These are phyloP conservation scores for Falco novaeseelandiae DNA, from an alignment of 2,797 vertebrate genomes.

Conservation along the genomic window DNA sequence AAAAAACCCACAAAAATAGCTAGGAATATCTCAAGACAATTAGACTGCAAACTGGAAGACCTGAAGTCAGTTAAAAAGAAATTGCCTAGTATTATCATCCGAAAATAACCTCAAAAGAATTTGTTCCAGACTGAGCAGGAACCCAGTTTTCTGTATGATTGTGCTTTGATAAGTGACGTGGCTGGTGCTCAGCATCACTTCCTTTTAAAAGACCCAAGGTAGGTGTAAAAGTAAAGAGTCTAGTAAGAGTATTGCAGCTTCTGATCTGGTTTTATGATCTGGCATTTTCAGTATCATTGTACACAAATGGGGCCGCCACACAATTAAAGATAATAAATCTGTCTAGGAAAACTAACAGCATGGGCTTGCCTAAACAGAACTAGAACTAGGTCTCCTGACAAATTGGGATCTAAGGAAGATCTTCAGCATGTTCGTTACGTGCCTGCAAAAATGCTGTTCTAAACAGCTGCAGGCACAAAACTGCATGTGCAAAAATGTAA, in stretches of 20 bases:
- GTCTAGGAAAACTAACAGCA: neutral
- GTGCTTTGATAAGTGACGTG: neutral
- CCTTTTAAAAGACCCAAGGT: neutral
- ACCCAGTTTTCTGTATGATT: neutral
- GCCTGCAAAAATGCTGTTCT: neutral
- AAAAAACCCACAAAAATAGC: neutral
- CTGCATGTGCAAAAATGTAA: neutral
- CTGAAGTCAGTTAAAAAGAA: neutral
- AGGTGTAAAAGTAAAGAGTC: neutral
- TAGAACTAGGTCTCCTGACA: neutral
- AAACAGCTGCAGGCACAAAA: neutral
- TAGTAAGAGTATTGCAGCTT: neutral
- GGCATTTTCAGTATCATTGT: neutral
- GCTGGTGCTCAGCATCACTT: neutral
- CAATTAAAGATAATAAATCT: neutral
- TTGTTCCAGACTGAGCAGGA: neutral
- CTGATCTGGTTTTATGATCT: neutral
- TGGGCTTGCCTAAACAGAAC: neutral
- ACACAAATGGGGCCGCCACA: neutral
- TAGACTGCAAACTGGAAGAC: neutral
- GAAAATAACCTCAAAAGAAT: neutral
- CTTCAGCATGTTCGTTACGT: neutral
- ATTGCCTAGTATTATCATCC: neutral
- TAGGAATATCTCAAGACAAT: neutral
- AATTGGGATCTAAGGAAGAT: neutral